Conservation (phyloP, 2,113 vertebrate genomes). For the Gymnobelideus leadbeateri region DNA sequence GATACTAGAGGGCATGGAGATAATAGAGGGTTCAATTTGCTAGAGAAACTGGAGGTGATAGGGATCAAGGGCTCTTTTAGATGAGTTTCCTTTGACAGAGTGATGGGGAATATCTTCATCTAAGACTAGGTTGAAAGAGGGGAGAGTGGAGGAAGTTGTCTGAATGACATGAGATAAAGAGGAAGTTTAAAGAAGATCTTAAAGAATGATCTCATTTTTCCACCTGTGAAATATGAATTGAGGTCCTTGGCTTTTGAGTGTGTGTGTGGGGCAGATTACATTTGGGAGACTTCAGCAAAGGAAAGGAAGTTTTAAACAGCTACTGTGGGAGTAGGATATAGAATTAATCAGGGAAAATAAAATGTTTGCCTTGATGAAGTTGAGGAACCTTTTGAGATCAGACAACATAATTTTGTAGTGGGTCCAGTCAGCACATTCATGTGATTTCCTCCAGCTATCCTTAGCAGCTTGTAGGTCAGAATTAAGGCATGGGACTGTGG, state of each 20-base stretch:
- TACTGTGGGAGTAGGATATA: background rate
- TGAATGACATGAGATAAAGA: background rate
- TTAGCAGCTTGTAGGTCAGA: background rate
- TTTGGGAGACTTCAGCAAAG: background rate
- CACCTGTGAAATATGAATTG: background rate
- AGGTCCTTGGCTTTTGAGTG: background rate
- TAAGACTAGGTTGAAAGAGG: background rate
- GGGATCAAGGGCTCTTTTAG: background rate
- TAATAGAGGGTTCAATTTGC: background rate
- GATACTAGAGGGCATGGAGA: background rate
- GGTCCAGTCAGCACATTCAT: background rate
- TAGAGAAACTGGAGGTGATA: background rate
- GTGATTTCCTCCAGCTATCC: background rate
- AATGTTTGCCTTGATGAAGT: background rate
- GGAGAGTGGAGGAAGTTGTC: background rate
- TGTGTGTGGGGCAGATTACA: too few relatives aligned
- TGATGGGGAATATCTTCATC: background rate
- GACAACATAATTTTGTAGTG: background rate
- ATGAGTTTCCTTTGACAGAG: background rate
- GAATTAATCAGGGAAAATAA: background rate
- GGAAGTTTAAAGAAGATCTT: background rate
- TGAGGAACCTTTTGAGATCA: background rate
- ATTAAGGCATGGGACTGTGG: background rate
- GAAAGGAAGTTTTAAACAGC: background rate
- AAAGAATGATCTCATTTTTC: background rate